Conservation (phyloP, 37 sponge, comb jelly and placozoan genomes). For the Chondrilla cf. caribensis region DNA sequence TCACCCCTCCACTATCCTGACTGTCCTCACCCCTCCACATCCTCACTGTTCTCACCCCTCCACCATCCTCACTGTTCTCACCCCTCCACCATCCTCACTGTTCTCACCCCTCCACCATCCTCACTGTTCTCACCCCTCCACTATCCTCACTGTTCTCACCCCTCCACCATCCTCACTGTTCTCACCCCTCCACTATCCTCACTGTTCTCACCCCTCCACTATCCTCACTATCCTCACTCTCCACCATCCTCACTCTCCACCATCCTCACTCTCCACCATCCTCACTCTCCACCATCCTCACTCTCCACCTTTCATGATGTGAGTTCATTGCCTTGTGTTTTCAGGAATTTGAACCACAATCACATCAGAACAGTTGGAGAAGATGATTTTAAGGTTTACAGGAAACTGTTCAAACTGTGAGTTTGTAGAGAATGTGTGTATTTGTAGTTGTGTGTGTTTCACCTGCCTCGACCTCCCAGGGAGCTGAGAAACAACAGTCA, state of each 20-base stretch:
- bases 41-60: background rate
- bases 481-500: conserved; percentile 9
- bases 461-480: background rate
- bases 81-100: background rate
- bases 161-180: background rate
- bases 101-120: background rate
- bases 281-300: background rate
- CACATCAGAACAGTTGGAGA: background rate
- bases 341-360: background rate
- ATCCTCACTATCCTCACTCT: background rate
- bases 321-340: too few relatives aligned
- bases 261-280: background rate
- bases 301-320: background rate
- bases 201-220: background rate
- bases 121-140: background rate
- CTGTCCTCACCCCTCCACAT: background rate
- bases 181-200: background rate
- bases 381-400: background rate
- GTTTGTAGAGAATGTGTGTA: too few relatives aligned
- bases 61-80: background rate
- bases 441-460: background rate
- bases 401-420: background rate
- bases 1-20: background rate
- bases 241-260: background rate
- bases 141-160: background rate